phyloP scores from a whole-genome alignment of 2,113 vertebrate genomes.

The Nothocercus nigrocapillus region DNA sequence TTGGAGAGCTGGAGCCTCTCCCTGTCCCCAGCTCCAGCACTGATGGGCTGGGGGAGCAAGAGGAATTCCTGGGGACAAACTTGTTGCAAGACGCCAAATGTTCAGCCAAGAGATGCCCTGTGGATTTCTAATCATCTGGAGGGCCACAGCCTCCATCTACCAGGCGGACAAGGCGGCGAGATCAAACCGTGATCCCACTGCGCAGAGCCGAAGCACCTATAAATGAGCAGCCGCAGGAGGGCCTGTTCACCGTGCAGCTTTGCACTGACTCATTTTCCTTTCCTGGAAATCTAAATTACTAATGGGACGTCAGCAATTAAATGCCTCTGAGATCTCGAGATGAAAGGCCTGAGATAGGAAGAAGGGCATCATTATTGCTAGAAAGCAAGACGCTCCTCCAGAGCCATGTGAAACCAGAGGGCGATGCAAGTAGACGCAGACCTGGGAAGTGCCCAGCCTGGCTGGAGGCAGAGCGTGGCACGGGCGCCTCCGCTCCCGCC shows the following conservation, averaged over 20 bases:
- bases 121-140: neutral
- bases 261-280: slow-evolving; percentile 40
- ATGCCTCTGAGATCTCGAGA: slow-evolving; percentile 2
- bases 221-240: slow-evolving; percentile 16
- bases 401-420: neutral
- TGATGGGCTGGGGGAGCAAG: neutral
- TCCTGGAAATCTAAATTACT: slow-evolving; percentile 61
- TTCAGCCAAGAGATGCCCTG: neutral
- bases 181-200: neutral
- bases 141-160: neutral
- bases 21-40: neutral
- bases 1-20: neutral
- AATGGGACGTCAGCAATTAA: slow-evolving; percentile 42
- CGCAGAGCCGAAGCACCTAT: neutral
- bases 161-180: slow-evolving; percentile 10
- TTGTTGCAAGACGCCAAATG: neutral
- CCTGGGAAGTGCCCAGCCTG: neutral
- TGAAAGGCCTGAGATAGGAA: slow-evolving; percentile 32
- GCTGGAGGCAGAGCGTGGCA: neutral
- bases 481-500: neutral
- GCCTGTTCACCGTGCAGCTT: neutral
- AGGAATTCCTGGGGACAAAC: neutral
- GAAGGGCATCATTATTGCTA: slow-evolving; percentile 19
- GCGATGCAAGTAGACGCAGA: neutral
- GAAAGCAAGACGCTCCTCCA: neutral